A percentile compares a stretch with the other conserved stretches of the same genome.
These are phyloP conservation scores for Pocillopora meandrina DNA, from an alignment of 92 coral and sea anemone species.

Conservation along the genomic window DNA sequence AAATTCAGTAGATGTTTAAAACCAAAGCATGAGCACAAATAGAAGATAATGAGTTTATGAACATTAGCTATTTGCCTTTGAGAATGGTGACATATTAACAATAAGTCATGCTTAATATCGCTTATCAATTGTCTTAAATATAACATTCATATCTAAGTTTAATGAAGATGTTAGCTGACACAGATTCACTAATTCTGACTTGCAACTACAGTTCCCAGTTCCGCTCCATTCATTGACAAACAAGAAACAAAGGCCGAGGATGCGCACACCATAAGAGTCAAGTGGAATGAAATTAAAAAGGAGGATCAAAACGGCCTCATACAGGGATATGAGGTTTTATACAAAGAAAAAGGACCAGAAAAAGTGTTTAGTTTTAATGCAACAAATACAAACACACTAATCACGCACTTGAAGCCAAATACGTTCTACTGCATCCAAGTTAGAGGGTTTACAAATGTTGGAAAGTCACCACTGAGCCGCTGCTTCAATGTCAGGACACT, in stretches of 20 bases:
- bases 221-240: constrained; percentile 39
- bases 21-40: too few species aligned
- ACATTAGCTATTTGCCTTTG: too few species aligned
- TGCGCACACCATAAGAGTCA: constrained; percentile 58
- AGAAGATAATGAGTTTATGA: too few species aligned
- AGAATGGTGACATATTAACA: too few species aligned
- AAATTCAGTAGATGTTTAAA: too few species aligned
- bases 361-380: not conserved
- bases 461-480: constrained; percentile 3
- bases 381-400: constrained; percentile 33
- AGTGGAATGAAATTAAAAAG: constrained; percentile 44
- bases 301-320: constrained; percentile 57
- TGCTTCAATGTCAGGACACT: constrained; percentile 33
- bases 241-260: constrained; percentile 39
- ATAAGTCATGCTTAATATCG: too few species aligned
- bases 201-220: constrained; percentile 41
- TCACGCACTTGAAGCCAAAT: constrained; percentile 44
- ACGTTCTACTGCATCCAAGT: constrained; percentile 61
- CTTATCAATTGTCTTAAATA: too few species aligned
- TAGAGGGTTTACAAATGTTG: constrained; percentile 54
- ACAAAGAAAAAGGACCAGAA: constrained; percentile 15
- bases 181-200: not conserved
- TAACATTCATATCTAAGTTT: too few species aligned
- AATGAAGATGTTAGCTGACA: too few species aligned
- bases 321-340: constrained; percentile 48